These are phyloP conservation scores for Macrosiphum euphorbiae DNA, from an alignment of 2,888 invertebrate species.

Conservation along the genomic window DNA sequence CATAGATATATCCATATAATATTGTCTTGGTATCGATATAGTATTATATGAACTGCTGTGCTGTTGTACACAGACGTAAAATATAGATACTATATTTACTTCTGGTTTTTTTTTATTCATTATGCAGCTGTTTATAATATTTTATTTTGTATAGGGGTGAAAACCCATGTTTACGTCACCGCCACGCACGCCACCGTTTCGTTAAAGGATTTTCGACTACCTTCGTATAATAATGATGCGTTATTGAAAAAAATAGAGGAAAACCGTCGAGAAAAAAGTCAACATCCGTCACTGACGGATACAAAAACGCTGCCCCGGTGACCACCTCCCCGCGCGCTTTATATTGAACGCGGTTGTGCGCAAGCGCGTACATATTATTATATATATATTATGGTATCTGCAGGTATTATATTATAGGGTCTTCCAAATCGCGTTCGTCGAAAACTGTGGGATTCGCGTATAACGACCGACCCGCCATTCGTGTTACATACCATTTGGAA, in stretches of 20 bases:
- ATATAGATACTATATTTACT: not conserved
- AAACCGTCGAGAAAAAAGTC: conserved; percentile 2
- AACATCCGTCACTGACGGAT: conserved; percentile 50
- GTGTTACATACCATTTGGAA: no score
- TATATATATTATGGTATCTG: not conserved
- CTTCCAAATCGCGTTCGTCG: not conserved
- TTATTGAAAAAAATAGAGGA: conserved; percentile 4
- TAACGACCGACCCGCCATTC: no score
- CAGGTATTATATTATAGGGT: no score
- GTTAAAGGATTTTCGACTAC: conserved; percentile 31
- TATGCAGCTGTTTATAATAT: not conserved
- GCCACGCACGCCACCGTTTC: not conserved
- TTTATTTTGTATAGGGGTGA: not conserved
- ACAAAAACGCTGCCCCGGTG: not conserved
- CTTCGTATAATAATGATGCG: not conserved
- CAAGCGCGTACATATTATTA: not conserved
- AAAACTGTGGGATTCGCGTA: no score
- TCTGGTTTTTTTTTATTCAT: not conserved
- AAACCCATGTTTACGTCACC: not conserved
- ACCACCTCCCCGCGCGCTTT: not conserved
- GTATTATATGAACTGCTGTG: not conserved
- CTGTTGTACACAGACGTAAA: not conserved
- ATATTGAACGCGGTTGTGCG: not conserved
- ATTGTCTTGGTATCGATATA: not conserved
- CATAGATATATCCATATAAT: no score